A percentile compares a stretch with the other conserved stretches of the same genome.
Conservation (phyloP, 2,888 invertebrate species). For the Mantis religiosa region DNA sequence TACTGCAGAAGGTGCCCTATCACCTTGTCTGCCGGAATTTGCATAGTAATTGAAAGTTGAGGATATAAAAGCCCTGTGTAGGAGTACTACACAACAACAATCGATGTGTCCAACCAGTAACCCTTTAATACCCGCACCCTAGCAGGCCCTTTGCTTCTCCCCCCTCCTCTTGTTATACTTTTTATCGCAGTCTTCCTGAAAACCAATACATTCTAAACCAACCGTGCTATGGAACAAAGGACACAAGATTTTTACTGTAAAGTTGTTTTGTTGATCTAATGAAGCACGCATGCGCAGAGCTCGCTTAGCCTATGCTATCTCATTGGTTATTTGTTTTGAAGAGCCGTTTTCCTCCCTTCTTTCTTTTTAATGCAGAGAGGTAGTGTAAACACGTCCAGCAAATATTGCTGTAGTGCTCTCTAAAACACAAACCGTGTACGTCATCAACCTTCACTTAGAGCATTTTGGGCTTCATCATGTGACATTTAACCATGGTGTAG, state of each 20-base stretch:
- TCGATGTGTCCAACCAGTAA: background rate
- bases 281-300: background rate
- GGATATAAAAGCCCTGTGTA: background rate
- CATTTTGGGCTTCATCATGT: background rate
- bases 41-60: slow-evolving; percentile 12
- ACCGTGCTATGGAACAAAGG: background rate
- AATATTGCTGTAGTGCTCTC: background rate
- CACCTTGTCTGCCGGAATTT: background rate
- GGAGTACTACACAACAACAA: background rate
- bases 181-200: background rate
- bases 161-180: background rate
- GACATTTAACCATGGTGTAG: background rate
- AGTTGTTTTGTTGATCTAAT: background rate
- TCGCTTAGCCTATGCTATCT: background rate
- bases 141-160: background rate
- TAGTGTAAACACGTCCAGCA: background rate
- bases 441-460: background rate
- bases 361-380: background rate
- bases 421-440: background rate
- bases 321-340: background rate
- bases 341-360: background rate
- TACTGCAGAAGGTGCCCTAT: background rate
- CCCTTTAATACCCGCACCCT: background rate
- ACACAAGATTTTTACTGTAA: background rate
- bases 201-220: background rate